Evolutionary conservation across 2,113 vertebrate species (phyloP).

Genomic region (Myrmophylax atrothorax): DNA sequence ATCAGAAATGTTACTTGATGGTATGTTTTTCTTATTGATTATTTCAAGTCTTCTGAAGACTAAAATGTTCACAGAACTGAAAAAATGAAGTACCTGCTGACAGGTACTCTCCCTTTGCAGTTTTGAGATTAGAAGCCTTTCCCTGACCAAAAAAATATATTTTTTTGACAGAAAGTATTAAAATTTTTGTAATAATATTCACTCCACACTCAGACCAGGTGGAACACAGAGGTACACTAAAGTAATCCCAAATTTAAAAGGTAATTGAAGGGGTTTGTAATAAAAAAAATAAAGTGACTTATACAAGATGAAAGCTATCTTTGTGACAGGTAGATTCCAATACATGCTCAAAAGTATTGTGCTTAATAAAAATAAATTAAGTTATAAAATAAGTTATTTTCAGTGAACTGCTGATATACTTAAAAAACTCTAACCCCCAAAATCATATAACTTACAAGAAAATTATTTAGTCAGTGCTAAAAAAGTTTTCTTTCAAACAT

Average conservation of each 20-base stretch:
- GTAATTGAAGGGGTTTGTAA: not conserved
- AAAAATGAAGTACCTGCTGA: not conserved
- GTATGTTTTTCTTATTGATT: not conserved
- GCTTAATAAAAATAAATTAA: not conserved
- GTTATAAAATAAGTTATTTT: not conserved
- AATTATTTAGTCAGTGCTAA: not conserved
- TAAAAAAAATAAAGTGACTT: not conserved
- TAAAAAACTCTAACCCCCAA: not conserved
- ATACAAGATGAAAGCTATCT: not conserved
- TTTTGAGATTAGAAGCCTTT: not conserved
- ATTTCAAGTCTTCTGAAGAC: not conserved
- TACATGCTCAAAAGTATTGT: not conserved
- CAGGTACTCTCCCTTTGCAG: not conserved
- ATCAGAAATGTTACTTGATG: not conserved
- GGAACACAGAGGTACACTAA: not conserved
- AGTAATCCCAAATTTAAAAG: not conserved
- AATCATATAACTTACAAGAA: not conserved
- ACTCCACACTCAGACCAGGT: not conserved
- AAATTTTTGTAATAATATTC: not conserved
- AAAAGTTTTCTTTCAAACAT: not conserved
- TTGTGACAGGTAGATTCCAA: not conserved
- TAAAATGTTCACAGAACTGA: not conserved
- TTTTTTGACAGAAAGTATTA: fast-evolving
- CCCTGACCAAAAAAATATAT: not conserved
- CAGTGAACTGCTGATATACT: not conserved